phyloP scores from a whole-genome alignment of 2,797 vertebrate genomes.

The Sebastes paucispinis region DNA sequence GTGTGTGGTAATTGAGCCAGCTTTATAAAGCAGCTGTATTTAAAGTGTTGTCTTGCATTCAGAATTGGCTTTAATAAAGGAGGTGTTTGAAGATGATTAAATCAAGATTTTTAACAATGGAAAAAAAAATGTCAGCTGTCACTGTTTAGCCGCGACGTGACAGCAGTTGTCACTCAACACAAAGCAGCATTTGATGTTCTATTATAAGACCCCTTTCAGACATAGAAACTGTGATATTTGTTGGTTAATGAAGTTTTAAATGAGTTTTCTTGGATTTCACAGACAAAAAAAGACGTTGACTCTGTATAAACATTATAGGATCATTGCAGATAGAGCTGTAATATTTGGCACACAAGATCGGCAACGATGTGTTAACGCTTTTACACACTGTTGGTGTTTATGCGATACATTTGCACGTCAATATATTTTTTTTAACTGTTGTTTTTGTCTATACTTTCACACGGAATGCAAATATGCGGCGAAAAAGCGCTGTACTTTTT shows the following conservation, averaged over 20 bases:
- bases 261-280: not conserved
- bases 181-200: not conserved
- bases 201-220: not conserved
- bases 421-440: no score
- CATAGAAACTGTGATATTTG: not conserved
- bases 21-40: conserved; percentile 61
- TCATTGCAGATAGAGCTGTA: not conserved
- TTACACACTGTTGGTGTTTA: no score
- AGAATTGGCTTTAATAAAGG: conserved; percentile 41
- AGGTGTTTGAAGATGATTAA: conserved; percentile 29
- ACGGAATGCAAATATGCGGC: no score
- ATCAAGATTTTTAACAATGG: conserved; percentile 17
- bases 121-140: not conserved
- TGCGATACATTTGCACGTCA: no score
- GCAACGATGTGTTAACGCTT: no score
- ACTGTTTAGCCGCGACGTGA: not conserved
- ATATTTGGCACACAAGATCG: not conserved
- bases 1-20: conserved; percentile 26
- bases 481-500: no score
- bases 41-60: conserved; percentile 39
- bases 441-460: no score
- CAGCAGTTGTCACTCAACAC: not conserved
- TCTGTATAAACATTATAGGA: not conserved
- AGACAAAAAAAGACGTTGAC: not conserved
- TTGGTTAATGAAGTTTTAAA: not conserved